A percentile compares a stretch with the other conserved stretches of the same genome.
Conservation (phyloP, 2,797 vertebrate genomes). For the Buceros bicornis region DNA sequence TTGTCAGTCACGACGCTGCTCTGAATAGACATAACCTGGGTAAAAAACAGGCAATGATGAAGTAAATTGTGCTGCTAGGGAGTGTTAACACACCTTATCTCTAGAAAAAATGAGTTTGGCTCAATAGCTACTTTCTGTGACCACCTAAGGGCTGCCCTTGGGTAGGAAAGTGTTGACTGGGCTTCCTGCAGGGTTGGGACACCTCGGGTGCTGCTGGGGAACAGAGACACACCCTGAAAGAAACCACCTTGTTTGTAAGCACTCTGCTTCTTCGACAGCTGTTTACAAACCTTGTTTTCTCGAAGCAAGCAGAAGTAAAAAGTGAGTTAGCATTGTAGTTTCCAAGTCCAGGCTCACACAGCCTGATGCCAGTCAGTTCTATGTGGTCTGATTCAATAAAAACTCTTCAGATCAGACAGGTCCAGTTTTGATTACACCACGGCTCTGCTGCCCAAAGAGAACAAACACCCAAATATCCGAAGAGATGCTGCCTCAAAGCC, state of each 20-base stretch:
- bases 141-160: neutral
- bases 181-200: neutral
- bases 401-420: neutral
- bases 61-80: neutral
- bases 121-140: neutral
- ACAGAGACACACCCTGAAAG: neutral
- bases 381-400: neutral
- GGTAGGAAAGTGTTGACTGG: neutral
- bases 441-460: neutral
- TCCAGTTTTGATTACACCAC: neutral
- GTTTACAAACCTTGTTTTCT: neutral
- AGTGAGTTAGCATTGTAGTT: neutral
- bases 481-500: neutral
- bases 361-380: neutral
- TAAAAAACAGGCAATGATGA: neutral
- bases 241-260: fast-evolving
- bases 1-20: neutral
- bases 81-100: neutral
- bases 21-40: neutral
- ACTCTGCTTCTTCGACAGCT: neutral
- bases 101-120: neutral
- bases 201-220: neutral
- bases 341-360: neutral
- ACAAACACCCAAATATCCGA: neutral
- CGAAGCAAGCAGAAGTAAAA: neutral